Conservation (phyloP, 2,888 invertebrate genomes). For the Pseudococcus longispinus region DNA sequence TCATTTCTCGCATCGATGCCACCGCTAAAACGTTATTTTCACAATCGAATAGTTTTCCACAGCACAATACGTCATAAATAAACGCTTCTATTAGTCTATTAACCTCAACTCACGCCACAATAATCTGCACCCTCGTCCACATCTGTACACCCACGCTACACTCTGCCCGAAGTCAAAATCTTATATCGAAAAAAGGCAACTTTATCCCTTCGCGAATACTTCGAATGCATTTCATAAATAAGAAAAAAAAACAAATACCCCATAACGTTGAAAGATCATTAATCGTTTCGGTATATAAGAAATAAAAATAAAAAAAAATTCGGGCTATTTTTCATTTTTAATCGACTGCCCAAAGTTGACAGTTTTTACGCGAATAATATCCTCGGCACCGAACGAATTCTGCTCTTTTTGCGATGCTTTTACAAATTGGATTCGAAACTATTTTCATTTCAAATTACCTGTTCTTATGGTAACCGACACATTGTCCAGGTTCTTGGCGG, state of each 20-base stretch:
- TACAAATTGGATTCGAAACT: constrained; percentile 9
- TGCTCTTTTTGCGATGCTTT: background rate
- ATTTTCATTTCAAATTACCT: background rate
- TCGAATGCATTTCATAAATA: too few relatives aligned
- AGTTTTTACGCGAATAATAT: background rate
- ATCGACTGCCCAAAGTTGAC: constrained; percentile 7
- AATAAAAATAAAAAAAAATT: background rate
- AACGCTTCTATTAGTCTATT: constrained; percentile 2
- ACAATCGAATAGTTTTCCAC: constrained; percentile 1
- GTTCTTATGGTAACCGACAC: background rate
- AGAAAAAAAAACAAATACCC: too few relatives aligned
- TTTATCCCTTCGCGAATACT: too few relatives aligned
- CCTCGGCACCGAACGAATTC: background rate
- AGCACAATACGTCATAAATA: constrained; percentile 3
- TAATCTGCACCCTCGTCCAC: background rate
- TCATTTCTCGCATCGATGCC: constrained; percentile 21
- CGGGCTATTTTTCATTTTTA: background rate
- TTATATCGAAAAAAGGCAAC: too few relatives aligned
- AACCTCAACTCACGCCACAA: background rate
- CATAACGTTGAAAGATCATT: background rate
- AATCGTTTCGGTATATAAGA: background rate
- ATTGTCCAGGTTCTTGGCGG: background rate
- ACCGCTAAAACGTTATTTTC: background rate
- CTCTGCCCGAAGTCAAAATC: too few relatives aligned
- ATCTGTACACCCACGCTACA: background rate